Conservation (phyloP, 2,797 vertebrate genomes). For the Acipenser ruthenus region DNA sequence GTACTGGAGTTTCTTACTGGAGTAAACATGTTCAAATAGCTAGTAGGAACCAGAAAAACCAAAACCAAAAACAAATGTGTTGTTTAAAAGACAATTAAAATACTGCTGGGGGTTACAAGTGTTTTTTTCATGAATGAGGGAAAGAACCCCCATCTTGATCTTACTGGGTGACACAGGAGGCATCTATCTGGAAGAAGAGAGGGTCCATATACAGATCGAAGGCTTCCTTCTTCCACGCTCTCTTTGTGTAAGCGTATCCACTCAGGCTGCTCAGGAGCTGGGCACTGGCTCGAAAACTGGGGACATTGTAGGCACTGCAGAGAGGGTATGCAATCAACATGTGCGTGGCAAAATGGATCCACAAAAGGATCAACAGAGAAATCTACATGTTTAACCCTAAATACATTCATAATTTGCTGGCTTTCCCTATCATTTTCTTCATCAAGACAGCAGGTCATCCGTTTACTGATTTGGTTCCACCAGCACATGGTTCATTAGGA, state of each 20-base stretch:
- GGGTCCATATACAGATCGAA: constrained; percentile 92
- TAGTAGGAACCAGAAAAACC: too few relatives aligned
- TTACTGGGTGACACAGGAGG: constrained; percentile 76
- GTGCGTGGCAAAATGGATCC: too few relatives aligned
- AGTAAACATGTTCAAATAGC: too few relatives aligned
- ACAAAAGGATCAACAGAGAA: too few relatives aligned
- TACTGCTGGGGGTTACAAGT: background rate
- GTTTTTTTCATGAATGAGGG: background rate
- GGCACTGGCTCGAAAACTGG: constrained; percentile 84
- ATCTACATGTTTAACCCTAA: too few relatives aligned
- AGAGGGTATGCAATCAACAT: background rate
- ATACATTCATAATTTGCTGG: too few relatives aligned
- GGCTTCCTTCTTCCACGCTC: constrained; percentile 93
- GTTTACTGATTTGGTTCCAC: too few relatives aligned
- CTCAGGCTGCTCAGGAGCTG: constrained; percentile 88
- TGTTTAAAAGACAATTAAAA: background rate
- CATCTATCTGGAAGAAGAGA: constrained; percentile 94
- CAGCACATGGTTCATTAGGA: too few relatives aligned
- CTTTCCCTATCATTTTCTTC: too few relatives aligned
- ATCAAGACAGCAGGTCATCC: too few relatives aligned
- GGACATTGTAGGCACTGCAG: constrained; percentile 83
- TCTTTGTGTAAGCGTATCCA: constrained; percentile 90
- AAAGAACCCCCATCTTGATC: constrained; percentile 19
- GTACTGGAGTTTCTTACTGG: too few relatives aligned
- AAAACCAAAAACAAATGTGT: too few relatives aligned